These are phyloP conservation scores for Ichneumoninae sp. DNA, from an alignment of 2,888 invertebrate species.

Conservation along the genomic window DNA sequence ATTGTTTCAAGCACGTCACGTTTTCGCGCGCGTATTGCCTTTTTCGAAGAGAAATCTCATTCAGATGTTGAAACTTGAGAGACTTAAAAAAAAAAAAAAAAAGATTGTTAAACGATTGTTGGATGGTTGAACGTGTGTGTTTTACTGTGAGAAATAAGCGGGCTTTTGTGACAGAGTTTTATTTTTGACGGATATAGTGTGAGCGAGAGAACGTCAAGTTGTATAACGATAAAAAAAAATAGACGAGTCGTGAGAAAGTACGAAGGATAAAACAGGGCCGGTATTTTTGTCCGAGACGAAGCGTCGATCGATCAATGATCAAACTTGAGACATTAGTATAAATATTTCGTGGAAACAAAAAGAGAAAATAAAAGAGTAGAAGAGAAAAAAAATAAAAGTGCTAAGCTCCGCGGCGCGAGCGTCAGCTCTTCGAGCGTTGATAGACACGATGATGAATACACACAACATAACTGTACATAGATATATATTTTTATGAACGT, in stretches of 20 bases:
- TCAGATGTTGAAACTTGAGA: conserved; percentile 82
- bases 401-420: neutral
- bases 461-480: conserved; percentile 67
- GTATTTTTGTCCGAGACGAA: conserved; percentile 5
- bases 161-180: conserved; percentile 13
- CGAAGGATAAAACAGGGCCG: conserved; percentile 9
- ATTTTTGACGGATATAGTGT: conserved; percentile 2
- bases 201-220: conserved; percentile 7
- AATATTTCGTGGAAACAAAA: conserved; percentile 5
- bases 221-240: neutral
- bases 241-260: conserved; percentile 20
- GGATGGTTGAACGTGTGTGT: conserved; percentile 66
- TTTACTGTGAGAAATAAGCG: conserved; percentile 33
- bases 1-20: conserved; percentile 59
- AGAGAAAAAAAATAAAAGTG: neutral
- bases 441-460: conserved; percentile 41
- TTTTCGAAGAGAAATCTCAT: conserved; percentile 79
- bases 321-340: neutral
- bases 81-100: conserved; percentile 77
- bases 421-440: conserved; percentile 63
- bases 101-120: conserved; percentile 78
- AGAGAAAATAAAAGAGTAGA: conserved; percentile 36
- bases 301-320: conserved; percentile 5
- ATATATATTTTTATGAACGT: conserved; percentile 84
- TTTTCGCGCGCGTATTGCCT: conserved; percentile 80